A percentile compares a stretch with the other conserved stretches of the same genome.
phyloP scores from a whole-genome alignment of 2,888 invertebrate genomes.

The Lasioglossum lativentre region DNA sequence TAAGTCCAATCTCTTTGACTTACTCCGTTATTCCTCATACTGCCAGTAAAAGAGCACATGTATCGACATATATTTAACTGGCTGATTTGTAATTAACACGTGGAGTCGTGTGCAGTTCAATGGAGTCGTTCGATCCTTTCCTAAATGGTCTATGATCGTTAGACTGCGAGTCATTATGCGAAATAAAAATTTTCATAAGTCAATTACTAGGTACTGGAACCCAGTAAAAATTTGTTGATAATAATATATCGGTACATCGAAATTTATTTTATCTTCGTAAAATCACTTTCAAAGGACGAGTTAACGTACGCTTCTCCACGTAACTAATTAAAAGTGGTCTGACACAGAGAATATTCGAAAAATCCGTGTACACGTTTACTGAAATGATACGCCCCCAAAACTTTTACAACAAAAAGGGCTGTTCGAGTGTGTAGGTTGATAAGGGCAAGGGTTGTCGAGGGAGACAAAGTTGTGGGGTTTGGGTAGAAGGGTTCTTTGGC shows the following conservation, averaged over 20 bases:
- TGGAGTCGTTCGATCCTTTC: not conserved
- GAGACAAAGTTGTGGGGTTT: not conserved
- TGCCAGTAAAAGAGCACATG: too few species aligned
- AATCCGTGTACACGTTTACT: not conserved
- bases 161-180: not conserved
- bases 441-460: not conserved
- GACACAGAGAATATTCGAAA: not conserved
- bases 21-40: too few species aligned
- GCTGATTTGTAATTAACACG: not conserved
- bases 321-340: not conserved
- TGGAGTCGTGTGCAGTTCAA: not conserved
- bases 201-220: too few species aligned
- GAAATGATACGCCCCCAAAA: not conserved
- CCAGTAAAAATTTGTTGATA: too few species aligned
- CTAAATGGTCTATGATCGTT: not conserved
- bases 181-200: not conserved
- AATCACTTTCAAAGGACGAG: not conserved
- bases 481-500: not conserved
- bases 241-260: too few species aligned
- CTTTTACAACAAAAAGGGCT: not conserved
- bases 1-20: too few species aligned
- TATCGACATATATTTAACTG: too few species aligned
- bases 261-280: too few species aligned
- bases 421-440: not conserved
- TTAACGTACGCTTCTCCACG: not conserved